Conservation (phyloP, 1,140 invertebrate genomes). For the Orchestia grillus region DNA sequence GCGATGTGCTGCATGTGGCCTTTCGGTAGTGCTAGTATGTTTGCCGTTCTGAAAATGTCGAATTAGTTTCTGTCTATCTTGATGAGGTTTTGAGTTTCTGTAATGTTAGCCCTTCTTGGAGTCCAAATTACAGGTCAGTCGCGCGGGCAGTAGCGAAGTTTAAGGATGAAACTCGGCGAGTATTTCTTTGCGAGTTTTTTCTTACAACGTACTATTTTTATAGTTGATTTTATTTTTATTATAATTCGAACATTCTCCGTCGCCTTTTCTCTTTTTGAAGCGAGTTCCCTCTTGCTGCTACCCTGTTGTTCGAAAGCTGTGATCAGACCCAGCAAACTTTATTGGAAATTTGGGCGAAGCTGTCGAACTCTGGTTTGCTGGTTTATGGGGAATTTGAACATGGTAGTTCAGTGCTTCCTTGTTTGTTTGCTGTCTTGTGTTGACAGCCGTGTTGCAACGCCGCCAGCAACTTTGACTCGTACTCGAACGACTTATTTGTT, state of each 20-base stretch:
- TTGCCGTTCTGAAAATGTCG: neutral
- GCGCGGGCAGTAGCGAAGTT: neutral
- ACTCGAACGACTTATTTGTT: neutral
- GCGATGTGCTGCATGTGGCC: neutral
- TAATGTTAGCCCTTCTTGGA: neutral
- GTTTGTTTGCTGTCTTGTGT: neutral
- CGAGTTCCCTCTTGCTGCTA: neutral
- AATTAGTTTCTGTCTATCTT: neutral
- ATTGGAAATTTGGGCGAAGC: neutral
- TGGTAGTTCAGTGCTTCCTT: neutral
- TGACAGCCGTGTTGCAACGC: neutral
- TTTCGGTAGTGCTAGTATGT: neutral
- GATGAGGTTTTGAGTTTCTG: neutral
- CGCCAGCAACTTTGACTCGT: neutral
- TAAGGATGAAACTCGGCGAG: neutral
- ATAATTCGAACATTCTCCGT: neutral
- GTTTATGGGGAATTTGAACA: neutral
- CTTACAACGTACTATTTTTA: neutral
- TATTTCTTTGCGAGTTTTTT: neutral
- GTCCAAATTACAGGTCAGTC: neutral
- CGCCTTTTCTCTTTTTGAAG: neutral
- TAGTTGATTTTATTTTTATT: neutral
- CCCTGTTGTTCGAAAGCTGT: neutral
- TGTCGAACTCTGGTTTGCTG: neutral
- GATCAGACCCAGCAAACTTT: neutral